Percentiles rank a stretch among this genome's conserved stretches.
These are phyloP conservation scores for Lacanobia oleracea DNA, from an alignment of 2,888 invertebrate genomes.

Conservation along the genomic window DNA sequence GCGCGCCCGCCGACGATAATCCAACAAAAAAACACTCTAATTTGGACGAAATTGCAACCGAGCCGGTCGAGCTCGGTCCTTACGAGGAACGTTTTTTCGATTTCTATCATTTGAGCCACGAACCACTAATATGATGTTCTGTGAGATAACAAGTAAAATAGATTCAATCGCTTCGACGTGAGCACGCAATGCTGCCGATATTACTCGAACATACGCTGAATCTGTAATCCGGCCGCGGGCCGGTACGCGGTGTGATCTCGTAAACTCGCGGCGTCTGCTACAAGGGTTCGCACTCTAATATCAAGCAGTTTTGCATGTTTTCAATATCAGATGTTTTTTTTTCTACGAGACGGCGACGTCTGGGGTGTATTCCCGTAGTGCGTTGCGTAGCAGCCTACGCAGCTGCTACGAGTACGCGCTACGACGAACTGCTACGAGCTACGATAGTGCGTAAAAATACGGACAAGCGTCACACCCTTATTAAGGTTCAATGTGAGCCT, in stretches of 20 bases:
- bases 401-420: conserved; percentile 16
- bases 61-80: neutral
- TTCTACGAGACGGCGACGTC: conserved; percentile 1
- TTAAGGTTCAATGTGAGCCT: neutral
- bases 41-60: conserved; percentile 40
- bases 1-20: conserved; percentile 48
- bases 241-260: conserved; percentile 3
- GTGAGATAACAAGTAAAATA: conserved; percentile 11
- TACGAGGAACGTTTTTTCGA: conserved; percentile 17
- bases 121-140: conserved; percentile 9
- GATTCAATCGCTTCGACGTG: conserved; percentile 1
- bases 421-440: conserved; percentile 8
- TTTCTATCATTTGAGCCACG: conserved; percentile 35
- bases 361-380: conserved; percentile 4
- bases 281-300: conserved; percentile 39
- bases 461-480: neutral
- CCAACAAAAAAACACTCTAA: conserved; percentile 51
- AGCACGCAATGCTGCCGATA: conserved; percentile 10
- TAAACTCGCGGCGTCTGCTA: conserved; percentile 16
- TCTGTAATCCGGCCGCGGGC: neutral
- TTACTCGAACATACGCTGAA: conserved; percentile 23
- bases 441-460: neutral
- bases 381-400: conserved; percentile 7
- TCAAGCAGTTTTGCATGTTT: conserved; percentile 20
- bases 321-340: conserved; percentile 3